Conservation (phyloP, 2,113 vertebrate species). For the Microcebus griseorufus region DNA sequence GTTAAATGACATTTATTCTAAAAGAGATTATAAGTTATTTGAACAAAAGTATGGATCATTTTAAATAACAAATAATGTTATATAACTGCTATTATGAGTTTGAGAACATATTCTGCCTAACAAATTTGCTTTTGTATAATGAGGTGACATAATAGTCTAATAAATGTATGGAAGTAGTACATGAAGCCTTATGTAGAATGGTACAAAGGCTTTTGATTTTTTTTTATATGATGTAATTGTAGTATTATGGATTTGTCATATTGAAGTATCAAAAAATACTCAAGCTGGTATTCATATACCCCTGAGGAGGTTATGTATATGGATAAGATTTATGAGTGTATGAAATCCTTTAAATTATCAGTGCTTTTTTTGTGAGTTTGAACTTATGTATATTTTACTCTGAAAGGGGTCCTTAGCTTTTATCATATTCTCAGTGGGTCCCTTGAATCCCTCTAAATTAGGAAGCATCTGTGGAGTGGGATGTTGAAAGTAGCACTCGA, state of each 20-base stretch:
- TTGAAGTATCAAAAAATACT: slow-evolving; percentile 6
- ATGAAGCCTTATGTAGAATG: not conserved
- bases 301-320: not conserved
- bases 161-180: not conserved
- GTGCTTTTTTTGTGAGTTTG: not conserved
- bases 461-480: not conserved
- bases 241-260: not conserved
- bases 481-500: not conserved
- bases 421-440: not conserved
- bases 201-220: not conserved
- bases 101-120: not conserved
- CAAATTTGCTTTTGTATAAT: not conserved
- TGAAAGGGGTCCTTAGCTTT: not conserved
- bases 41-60: not conserved
- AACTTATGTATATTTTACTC: not conserved
- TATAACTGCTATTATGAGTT: not conserved
- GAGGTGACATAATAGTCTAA: not conserved
- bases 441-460: not conserved
- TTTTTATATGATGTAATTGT: not conserved
- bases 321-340: not conserved
- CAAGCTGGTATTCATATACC: not conserved
- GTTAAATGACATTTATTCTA: slow-evolving; percentile 1
- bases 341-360: slow-evolving; percentile 24
- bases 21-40: not conserved
- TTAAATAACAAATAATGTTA: not conserved